Base-by-base conservation (phyloP, 1,140 invertebrate species). In the Trichomalopsis sarcophagae region DNA sequence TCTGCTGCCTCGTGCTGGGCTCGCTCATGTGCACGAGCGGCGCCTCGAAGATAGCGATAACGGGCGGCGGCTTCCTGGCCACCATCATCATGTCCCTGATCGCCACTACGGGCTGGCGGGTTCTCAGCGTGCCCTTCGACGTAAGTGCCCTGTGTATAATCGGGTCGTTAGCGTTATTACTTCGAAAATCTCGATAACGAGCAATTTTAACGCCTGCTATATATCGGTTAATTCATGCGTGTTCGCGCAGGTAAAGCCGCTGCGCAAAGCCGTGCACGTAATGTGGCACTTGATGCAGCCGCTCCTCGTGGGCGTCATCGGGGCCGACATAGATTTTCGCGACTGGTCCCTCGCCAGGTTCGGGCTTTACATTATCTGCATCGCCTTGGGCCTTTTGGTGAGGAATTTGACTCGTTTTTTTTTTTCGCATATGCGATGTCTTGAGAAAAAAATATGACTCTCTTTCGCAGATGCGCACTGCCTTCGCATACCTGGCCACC, bases 261-360 rank as follows among this genome's bases (percentile, higher is more conserved):
- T 92, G 68, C 89, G 89, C 75, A 87, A 83, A 81, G 81, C 85
- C 13, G 85, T 87, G 13, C 85, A 88, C 27, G 74, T 90, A 7
- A 85, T 92, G 27, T 93, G 92, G 92, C 88, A 92, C 50, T 87
- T 92, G 1, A 89, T 91, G 86, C 92, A 93, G 76, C 92, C 92
- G 30, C 81, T 92, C 69, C 85, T 92, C 30, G 88, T 90, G 7
- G 92, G 91, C 11, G 87, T 92, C 14, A 91, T 93, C 21, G 91
- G 91, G 2, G 91, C 90, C 6, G 91, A 93, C 79, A 91, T 92
- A 44, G 89, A 92, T 76, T 87, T 93, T 30, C 40, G 76, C 14
- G 30, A 90, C 44, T 93, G 91, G 91, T 74, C 87, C 47, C 5
- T 75, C 36, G 50, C 79, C 7, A 90, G 88, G 90, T 90, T 90